Evolutionary conservation across 2,888 invertebrate genomes (phyloP), one percentile per base, ranked within the genome.

Genomic region (Meiosimyza decipiens): DNA sequence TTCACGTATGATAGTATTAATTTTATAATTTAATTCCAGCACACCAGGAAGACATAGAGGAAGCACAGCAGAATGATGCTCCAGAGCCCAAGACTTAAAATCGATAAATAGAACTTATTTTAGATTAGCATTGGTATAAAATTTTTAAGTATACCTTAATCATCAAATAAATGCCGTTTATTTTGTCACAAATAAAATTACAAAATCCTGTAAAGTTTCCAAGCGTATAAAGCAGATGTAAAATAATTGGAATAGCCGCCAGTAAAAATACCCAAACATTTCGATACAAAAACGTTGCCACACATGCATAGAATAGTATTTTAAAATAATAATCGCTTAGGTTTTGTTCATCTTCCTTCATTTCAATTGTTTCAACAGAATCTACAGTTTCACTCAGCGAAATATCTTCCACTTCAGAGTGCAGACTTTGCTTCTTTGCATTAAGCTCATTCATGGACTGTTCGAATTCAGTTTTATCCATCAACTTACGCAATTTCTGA

Each of bases 221-320:
- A 13, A 83, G 49, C 0, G 77, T 83, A 67, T 82, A 80, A 0
- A 85, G 73, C 49, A 87, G 75, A 77, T 87, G 87, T 50, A 86
- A 75, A 5, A 81, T 74, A 6, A 96, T 88, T 9, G 96, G 95
- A 78, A 97, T 89, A 1, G 94, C 90, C 68, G 95, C 88, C 33
- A 96, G 89, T 9, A 93, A 91, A 76, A 95, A 87, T 73, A 95
- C 88, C 94, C 96, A 95, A 68, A 94, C 90, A 82, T 96, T 92
- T 80, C 94, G 94, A 93, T 96, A 97, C 16, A 97, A 89, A 49
- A 96, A 89, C 88, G 96, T 95, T 69, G 93, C 90, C 9, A 93
- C 88, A 80, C 96, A 95, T 3, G 93, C 93, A 89, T 95, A 96
- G 78, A 96, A 89, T 13, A 96, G 87, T 6, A 92, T 89, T 81